Percentiles rank a stretch among this genome's conserved stretches.
These are phyloP conservation scores for Brachyhypopomus gauderio DNA, from an alignment of 2,113 vertebrate species.

Conservation along the genomic window DNA sequence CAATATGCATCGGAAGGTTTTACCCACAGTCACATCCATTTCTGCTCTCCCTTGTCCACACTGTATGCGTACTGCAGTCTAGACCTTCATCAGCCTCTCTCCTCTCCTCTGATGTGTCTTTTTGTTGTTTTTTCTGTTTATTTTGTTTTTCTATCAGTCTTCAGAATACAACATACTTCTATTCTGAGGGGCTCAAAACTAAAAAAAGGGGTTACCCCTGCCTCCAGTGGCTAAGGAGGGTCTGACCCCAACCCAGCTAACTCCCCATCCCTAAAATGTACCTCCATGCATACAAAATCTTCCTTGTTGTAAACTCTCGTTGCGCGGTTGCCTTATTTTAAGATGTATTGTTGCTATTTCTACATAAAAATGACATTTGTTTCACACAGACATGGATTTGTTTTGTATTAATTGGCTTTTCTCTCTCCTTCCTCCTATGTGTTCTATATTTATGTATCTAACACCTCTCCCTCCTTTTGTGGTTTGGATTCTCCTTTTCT, in stretches of 20 bases:
- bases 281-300: background rate
- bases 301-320: background rate
- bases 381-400: background rate
- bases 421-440: background rate
- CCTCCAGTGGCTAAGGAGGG: slow-evolving; percentile 58
- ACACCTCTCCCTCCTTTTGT: background rate
- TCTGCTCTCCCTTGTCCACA: background rate
- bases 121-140: slow-evolving; percentile 7
- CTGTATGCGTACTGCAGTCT: slow-evolving; percentile 26
- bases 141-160: slow-evolving; percentile 44
- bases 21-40: background rate
- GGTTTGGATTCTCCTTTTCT: background rate
- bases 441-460: background rate
- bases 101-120: background rate
- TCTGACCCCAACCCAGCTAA: slow-evolving; percentile 37
- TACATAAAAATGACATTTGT: background rate
- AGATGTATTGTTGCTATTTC: background rate
- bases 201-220: slow-evolving; percentile 53
- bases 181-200: slow-evolving; percentile 61
- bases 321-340: slow-evolving; percentile 9
- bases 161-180: slow-evolving; percentile 64
- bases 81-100: background rate
- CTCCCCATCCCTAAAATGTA: background rate
- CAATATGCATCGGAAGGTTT: background rate
- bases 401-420: background rate